These are phyloP conservation scores for Phalanger gymnotis DNA, from an alignment of 2,797 vertebrate species.

Conservation along the genomic window DNA sequence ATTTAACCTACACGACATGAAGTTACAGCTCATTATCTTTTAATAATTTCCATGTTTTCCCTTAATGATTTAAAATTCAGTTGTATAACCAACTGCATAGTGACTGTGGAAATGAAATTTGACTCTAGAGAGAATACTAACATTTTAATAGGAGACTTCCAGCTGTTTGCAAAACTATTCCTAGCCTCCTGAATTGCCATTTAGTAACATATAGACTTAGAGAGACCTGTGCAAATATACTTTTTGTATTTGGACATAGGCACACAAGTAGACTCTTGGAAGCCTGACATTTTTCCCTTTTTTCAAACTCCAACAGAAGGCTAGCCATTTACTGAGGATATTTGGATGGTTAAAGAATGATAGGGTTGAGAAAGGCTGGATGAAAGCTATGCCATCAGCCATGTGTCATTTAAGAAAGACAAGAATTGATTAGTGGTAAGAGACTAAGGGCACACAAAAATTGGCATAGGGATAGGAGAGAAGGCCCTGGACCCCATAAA, in stretches of 20 bases:
- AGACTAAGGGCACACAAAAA: neutral
- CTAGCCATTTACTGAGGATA: neutral
- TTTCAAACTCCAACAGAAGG: neutral
- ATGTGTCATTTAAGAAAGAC: neutral
- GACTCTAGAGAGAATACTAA: neutral
- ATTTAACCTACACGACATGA: conserved; percentile 48
- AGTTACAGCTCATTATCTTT: conserved; percentile 6
- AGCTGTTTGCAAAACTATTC: conserved; percentile 19
- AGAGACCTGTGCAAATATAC: neutral
- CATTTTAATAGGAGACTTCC: conserved; percentile 26
- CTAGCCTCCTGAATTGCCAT: neutral
- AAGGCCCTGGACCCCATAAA: neutral
- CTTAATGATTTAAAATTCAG: conserved; percentile 41
- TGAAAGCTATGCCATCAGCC: neutral
- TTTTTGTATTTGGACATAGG: neutral
- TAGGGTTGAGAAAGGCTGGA: neutral
- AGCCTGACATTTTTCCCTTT: neutral
- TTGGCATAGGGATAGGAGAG: neutral
- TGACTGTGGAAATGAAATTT: conserved; percentile 46
- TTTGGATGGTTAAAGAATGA: neutral
- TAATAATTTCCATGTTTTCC: conserved; percentile 17
- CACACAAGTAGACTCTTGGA: neutral
- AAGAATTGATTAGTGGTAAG: neutral
- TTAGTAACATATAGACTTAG: neutral
- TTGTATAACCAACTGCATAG: conserved; percentile 10